Evolutionary conservation across 2,888 invertebrate genomes (phyloP), one percentile per base, ranked within the genome.

Genomic region (Drosophila phalerata): DNA sequence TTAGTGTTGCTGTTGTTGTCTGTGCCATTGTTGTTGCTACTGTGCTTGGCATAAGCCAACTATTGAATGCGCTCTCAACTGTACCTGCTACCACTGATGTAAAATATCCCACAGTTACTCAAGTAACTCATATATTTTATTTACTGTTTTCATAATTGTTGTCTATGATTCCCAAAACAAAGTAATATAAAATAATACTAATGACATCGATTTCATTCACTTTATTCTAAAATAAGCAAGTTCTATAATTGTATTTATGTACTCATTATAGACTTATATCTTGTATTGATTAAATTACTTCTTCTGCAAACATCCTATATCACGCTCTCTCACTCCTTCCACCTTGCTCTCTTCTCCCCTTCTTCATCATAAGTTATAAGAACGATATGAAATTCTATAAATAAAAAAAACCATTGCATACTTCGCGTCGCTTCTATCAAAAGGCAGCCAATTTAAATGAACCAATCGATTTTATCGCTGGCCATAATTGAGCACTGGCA

Each of bases 401-500:
- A n/a, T 9, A 13, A 6, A 22, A 8, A 60, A 65, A 69, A 58
- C 13, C 48, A 37, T 75, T 74, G 75, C 74, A 74, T 75, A 75
- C 74, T 75, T 75, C 51, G 10, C 45, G 47, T 28, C 48, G 74
- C 64, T 30, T 51, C 38, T 63, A 58, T 68, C 75, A 37, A 25
- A 51, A 55, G 69, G 70, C 69, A 68, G 60, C 55, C 71, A 73
- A 77, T 77, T 85, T 76, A 77, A 81, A 73, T 71, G 73, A 69
- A 69, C 78, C 80, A 82, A 88, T 82, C 75, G 84, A 79, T 83
- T 83, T 87, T 80, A 89, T 88, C 87, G 68, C 73, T 64, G 69
- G 69, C 57, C 40, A 73, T 76, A 83, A 80, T 76, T 79, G 82
- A 82, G 81, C 77, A 48, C 68, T 69, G 69, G 82, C 78, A 78